Evolutionary conservation across 2,797 vertebrate genomes (phyloP), one percentile per base, ranked within the genome.

Genomic region (Apodemus agrarius): DNA sequence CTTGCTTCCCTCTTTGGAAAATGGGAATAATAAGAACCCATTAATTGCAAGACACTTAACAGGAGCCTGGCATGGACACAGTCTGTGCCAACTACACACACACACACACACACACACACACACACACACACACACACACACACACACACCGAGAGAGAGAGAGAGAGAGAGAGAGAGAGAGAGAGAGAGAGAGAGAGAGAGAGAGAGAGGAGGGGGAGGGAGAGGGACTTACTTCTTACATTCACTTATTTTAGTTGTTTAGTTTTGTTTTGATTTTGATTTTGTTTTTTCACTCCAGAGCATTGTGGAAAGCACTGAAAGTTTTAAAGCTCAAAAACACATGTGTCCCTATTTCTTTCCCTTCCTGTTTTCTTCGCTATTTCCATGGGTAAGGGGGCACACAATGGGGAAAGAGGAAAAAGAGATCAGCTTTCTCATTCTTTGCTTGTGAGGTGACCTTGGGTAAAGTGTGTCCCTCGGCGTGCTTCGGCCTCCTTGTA

Each of bases 1-100:
- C 78, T 94, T 52, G 63, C 37, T 81, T 82, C 10, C 59, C n/a
- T 82, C 57, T 17, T 59, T 93, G 46, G 89, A 95, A 94, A 84
- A 93, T 76, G 57, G 63, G 13, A 40, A 72, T 72, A 57, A 94
- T 54, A 90, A 89, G 74, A n/a, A 29, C 17, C 43, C 61, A 88
- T 3, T 19, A 2, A 6, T 40, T 79, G 16, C 22, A 49, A 79
- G 90, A 72, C n/a, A 79, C 31, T 19, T 37, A 19, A 0, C 1
- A 17, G 43, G 11, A 34, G 19, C 43, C 67, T 29, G 57, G 10
- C 3, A 49, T 65, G n/a, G 75, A 6, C 46, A 63, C 6, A 69
- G 4, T 1, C 31, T 57, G 22, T 12, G 2, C 19, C 24, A 46
- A 49, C n/a, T 6, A 69, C 7, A 52, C 57, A 83, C 14, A 82